phyloP scores from a whole-genome alignment of 2,797 vertebrate species.

The Syncerus caffer region DNA sequence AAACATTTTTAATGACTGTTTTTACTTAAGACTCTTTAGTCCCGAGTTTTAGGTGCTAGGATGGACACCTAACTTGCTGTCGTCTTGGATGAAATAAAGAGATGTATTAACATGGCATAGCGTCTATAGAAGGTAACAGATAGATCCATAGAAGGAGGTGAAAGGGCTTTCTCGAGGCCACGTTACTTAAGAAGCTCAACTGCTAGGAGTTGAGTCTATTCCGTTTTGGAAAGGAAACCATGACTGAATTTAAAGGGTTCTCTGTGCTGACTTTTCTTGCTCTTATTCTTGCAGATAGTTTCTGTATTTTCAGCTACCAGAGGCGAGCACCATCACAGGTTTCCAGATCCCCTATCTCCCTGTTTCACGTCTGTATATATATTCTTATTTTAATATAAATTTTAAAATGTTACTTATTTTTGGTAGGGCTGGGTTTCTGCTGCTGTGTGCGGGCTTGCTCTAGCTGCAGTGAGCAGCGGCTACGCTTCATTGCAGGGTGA shows the following conservation, averaged over 20 bases:
- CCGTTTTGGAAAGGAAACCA: not conserved
- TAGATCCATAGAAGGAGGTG: not conserved
- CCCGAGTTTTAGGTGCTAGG: not conserved
- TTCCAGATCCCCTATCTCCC: not conserved
- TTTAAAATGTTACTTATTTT: accelerated
- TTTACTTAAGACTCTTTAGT: not conserved
- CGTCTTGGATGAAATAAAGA: not conserved
- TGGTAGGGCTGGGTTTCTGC: not conserved
- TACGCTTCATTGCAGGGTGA: not conserved
- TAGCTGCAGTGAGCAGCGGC: not conserved
- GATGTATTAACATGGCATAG: not conserved
- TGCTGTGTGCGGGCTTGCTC: not conserved
- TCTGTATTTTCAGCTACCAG: not conserved
- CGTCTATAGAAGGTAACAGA: not conserved
- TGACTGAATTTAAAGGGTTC: not conserved
- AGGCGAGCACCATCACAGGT: not conserved
- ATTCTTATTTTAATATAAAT: not conserved
- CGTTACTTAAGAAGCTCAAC: not conserved
- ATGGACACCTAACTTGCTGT: not conserved
- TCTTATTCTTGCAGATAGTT: not conserved
- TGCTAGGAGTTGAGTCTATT: not conserved
- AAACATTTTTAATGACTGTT: not conserved
- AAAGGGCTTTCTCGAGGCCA: not conserved
- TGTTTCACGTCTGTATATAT: not conserved
- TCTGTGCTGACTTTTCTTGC: not conserved